phyloP scores from a whole-genome alignment of 2,888 invertebrate genomes.

The Temnothorax unifasciatus region DNA sequence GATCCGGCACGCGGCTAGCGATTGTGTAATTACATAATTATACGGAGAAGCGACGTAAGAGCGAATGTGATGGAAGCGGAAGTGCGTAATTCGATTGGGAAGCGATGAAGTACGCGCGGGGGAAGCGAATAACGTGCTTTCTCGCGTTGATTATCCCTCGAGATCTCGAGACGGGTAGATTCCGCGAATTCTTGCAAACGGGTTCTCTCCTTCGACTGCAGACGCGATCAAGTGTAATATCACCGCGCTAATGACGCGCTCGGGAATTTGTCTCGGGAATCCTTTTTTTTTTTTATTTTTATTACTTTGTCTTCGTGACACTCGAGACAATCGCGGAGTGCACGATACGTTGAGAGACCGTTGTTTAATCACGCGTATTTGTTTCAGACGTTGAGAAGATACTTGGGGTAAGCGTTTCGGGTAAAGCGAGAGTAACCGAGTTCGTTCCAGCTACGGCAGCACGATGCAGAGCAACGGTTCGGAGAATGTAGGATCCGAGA shows the following conservation, averaged over 20 bases:
- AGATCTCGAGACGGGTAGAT: not conserved
- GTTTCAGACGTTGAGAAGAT: slow-evolving; percentile 17
- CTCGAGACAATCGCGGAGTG: not conserved
- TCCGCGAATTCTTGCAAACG: not conserved
- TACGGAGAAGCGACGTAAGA: not conserved
- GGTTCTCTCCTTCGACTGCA: not conserved
- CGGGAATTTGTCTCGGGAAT: not conserved
- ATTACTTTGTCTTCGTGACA: not conserved
- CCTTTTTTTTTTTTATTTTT: not conserved
- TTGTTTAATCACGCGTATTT: not conserved
- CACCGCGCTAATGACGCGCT: not conserved
- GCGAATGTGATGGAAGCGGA: not conserved
- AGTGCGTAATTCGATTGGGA: not conserved
- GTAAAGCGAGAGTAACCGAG: slow-evolving; percentile 5
- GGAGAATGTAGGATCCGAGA: slow-evolving; percentile 83
- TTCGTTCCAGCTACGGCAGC: slow-evolving; percentile 17
- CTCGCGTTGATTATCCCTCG: not conserved
- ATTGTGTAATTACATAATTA: not conserved
- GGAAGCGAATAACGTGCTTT: not conserved
- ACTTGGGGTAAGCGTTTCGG: slow-evolving; percentile 1
- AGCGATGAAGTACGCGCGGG: not conserved
- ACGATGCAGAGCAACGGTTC: slow-evolving; percentile 85
- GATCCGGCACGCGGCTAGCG: not conserved
- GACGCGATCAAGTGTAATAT: not conserved
- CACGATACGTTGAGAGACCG: not conserved